Base-by-base conservation (phyloP, 1,140 invertebrate species). In the Ruditapes philippinarum region DNA sequence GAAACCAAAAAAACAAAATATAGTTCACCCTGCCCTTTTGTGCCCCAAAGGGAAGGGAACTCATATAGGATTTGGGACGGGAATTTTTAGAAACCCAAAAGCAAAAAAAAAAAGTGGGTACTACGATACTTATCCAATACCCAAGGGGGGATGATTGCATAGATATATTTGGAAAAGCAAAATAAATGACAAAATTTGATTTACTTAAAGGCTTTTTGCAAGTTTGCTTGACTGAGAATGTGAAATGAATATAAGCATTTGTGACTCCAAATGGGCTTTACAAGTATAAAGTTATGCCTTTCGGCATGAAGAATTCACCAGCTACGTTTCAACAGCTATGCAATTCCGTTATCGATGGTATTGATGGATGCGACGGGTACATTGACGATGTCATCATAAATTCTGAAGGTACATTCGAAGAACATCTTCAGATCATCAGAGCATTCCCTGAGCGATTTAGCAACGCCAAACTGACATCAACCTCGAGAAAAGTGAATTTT, bases 351-450 rank as follows among this genome's bases (percentile, higher is more conserved):
- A 91, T 96, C 0, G 83, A 81, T 36, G 93, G 92, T 17, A 42
- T 94, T 0, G 4, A 90, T 11, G 79, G 74, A 12, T 78, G 65
- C 68, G 73, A 86, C 9, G 93, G 95, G 0, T 97, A 96, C 79
- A 80, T 97, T 0, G 96, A 97, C 90, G 96, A 97, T 88, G 92
- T 96, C 1, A 89, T 97, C 0, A 89, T 97, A 9, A 93, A 94
- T 33, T 92, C 91, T 7, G 84, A 92, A 5, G 94, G 92, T 96
- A 11, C 96, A 97, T 90, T 54, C 96, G 0, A 42, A 86, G 25
- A 76, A 94, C 25, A 80, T 96, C 0, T 22, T 76, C 19, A 81
- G 89, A 57, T 91, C 96, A 11, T n/a, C n/a, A n/a, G n/a, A n/a
- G n/a, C n/a, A n/a, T n/a, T n/a, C n/a, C n/a, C n/a, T n/a, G 68